Evolutionary conservation across 2,888 invertebrate genomes (phyloP).

Genomic region (Zaprionus lineosus): DNA sequence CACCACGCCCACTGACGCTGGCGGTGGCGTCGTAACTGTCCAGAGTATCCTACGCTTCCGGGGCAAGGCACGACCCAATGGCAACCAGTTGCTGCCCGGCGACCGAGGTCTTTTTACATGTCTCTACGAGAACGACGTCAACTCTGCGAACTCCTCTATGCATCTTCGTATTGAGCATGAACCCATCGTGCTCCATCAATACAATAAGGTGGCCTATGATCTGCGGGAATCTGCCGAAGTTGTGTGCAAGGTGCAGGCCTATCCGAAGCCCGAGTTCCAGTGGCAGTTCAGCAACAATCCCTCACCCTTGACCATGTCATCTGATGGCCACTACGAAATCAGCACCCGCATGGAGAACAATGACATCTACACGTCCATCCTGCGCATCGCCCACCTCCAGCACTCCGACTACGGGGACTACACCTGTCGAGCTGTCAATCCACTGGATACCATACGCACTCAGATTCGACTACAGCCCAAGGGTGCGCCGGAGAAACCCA

Average conservation of each 20-base stretch:
- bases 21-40: constrained; percentile 90
- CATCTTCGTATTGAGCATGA: constrained; percentile 95
- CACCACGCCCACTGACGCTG: constrained; percentile 87
- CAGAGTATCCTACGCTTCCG: constrained; percentile 91
- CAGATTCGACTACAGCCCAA: constrained; percentile 92
- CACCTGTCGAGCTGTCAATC: constrained; percentile 93
- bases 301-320: constrained; percentile 89
- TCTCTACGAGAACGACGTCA: constrained; percentile 94
- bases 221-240: constrained; percentile 92
- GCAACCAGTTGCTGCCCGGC: constrained; percentile 90
- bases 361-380: constrained; percentile 91
- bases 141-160: constrained; percentile 93
- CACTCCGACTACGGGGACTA: constrained; percentile 95
- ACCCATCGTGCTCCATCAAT: constrained; percentile 92
- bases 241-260: constrained; percentile 93
- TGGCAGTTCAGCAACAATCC: constrained; percentile 92
- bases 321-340: constrained; percentile 93
- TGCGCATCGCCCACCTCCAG: constrained; percentile 89
- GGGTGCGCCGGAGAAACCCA: constrained; percentile 93
- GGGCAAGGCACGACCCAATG: constrained; percentile 90
- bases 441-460: constrained; percentile 89
- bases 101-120: constrained; percentile 95
- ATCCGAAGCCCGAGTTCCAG: constrained; percentile 95
- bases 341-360: constrained; percentile 91
- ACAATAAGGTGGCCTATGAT: constrained; percentile 94